Percentiles rank a stretch among this genome's conserved stretches.
These are phyloP conservation scores for Proctacanthus coquilletti DNA, from an alignment of 1,140 invertebrate genomes.

Conservation along the genomic window DNA sequence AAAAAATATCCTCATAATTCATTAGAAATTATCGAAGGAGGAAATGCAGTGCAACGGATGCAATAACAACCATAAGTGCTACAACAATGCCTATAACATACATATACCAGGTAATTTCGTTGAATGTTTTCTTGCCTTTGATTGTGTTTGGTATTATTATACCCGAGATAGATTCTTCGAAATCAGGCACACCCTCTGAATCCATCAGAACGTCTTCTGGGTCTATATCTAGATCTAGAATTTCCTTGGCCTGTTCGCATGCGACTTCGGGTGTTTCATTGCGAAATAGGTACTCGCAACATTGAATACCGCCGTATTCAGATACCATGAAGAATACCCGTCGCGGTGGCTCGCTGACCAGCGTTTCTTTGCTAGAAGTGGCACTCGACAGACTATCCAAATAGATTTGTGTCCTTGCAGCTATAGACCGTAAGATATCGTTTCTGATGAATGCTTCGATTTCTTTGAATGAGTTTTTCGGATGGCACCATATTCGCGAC, in stretches of 20 bases:
- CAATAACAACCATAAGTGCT: conserved; percentile 17
- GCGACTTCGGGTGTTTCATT: conserved; percentile 24
- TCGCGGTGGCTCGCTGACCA: conserved; percentile 23
- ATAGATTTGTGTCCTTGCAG: conserved; percentile 25
- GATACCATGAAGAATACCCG: conserved; percentile 18
- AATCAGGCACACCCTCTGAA: conserved; percentile 19
- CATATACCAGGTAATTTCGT: conserved; percentile 18
- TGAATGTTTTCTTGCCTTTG: not conserved
- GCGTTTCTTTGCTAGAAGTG: conserved; percentile 15
- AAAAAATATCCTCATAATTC: too few species aligned
- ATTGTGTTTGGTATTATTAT: conserved; percentile 15
- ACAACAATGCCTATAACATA: conserved; percentile 24
- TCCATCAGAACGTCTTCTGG: conserved; percentile 16
- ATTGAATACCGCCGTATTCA: conserved; percentile 13
- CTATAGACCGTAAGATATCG: conserved; percentile 23
- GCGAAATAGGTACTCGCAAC: conserved; percentile 26
- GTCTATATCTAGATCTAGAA: conserved; percentile 22
- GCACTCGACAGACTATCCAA: conserved; percentile 26
- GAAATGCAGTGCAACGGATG: conserved; percentile 19
- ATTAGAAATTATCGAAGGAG: too few species aligned
- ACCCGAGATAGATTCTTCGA: conserved; percentile 3
- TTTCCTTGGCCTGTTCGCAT: conserved; percentile 22
- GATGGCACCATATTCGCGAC: conserved; percentile 20
- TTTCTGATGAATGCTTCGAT: conserved; percentile 22
- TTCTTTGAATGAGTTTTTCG: conserved; percentile 19